Evolutionary conservation across 2,797 vertebrate species (phyloP), one percentile per base, ranked within the genome.

Genomic region (Neoniphon sammara): DNA sequence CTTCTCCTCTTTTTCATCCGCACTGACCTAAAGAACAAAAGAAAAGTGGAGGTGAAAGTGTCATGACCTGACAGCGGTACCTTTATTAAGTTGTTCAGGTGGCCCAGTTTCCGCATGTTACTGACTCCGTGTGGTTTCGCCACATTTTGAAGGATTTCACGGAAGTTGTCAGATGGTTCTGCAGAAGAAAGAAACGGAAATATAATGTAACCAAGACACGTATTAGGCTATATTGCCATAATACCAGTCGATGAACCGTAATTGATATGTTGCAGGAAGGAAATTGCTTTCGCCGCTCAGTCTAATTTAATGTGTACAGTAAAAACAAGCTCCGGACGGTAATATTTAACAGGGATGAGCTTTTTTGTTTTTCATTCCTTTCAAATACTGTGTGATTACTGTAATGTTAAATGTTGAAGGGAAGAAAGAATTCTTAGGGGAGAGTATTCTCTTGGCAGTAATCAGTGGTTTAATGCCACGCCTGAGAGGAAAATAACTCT

Each of bases 51-150:
- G 2, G 10, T 36, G 57, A 50, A 70, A 49, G 17, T 15, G 60
- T 25, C 9, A 27, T 17, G 68, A 58, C 15, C n/a, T 36, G 15
- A 65, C 53, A 62, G 60, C 20, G 0, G 92, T 95, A 99, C 98
- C 97, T 99, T 99, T 86, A 97, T 96, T 85, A 99, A 98, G 92
- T 99, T 99, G 95, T 99, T 99, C 93, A 99, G 93, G 91, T 99
- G 98, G 87, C 98, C 98, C 79, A 99, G 85, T 93, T 99, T 99
- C 86, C 98, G 96, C 97, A 98, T 99, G 93, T 99, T 99, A 92
- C 96, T 98, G 85, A 99, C 97, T 17, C 98, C 97, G 80, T 98
- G 97, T 2, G 97, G 93, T 92, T 97, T 99, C 92, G 96, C 96
- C 94, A 99, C 97, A 95, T 99, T 99, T 92, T 99, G 97, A 58